Percentiles rank a stretch among this genome's conserved stretches.
Evolutionary conservation across 2,888 invertebrate genomes (phyloP).

Genomic region (Lasius platythorax): DNA sequence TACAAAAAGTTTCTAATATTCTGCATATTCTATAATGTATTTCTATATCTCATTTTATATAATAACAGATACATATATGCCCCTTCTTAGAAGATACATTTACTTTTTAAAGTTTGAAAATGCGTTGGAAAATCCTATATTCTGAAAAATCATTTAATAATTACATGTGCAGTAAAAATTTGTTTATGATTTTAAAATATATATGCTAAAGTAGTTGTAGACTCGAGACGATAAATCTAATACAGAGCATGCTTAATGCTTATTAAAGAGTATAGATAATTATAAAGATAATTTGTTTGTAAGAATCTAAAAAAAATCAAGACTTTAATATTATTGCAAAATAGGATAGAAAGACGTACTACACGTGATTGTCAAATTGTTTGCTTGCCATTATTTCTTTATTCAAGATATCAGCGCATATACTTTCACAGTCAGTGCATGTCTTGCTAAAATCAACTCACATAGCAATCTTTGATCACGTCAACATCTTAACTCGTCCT

Average conservation of each 20-base stretch:
- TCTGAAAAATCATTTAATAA: constrained; percentile 11
- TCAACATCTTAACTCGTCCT: constrained; percentile 66
- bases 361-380: constrained; percentile 53
- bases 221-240: not conserved
- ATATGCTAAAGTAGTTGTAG: constrained; percentile 10
- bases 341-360: constrained; percentile 23
- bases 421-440: constrained; percentile 71
- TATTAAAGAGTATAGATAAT: constrained; percentile 13
- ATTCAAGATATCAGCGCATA: constrained; percentile 55
- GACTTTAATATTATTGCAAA: not conserved
- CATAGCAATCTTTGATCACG: constrained; percentile 74
- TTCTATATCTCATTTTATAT: constrained; percentile 8
- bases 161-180: not conserved
- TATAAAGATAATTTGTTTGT: constrained; percentile 19
- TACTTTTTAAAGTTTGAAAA: not conserved
- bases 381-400: constrained; percentile 68
- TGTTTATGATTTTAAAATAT: not conserved
- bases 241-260: constrained; percentile 14
- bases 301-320: not conserved
- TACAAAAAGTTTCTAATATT: constrained; percentile 25
- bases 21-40: not conserved
- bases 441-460: constrained; percentile 74
- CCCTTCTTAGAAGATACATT: not conserved
- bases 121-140: not conserved
- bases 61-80: not conserved